These are phyloP conservation scores for Cheilosia scutellata DNA, from an alignment of 2,888 invertebrate genomes.

Conservation along the genomic window DNA sequence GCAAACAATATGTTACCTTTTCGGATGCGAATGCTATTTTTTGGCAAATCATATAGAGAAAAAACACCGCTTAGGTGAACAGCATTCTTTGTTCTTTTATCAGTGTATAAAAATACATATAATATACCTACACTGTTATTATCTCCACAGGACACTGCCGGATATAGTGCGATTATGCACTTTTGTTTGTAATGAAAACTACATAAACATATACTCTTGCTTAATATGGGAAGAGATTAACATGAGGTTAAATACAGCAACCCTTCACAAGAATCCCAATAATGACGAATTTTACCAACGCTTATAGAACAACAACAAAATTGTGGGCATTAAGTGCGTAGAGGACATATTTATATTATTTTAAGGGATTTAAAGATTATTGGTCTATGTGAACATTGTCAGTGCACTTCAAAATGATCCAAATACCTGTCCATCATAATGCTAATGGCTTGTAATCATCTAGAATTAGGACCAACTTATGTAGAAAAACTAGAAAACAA, in stretches of 20 bases:
- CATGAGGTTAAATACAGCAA: slow-evolving; percentile 46
- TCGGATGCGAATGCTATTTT: slow-evolving; percentile 43
- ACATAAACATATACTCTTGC: slow-evolving; percentile 31
- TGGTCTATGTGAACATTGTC: slow-evolving; percentile 55
- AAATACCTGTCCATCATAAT: slow-evolving; percentile 72
- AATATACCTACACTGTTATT: slow-evolving; percentile 64
- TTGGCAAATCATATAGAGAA: slow-evolving; percentile 23
- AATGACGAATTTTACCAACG: slow-evolving; percentile 39
- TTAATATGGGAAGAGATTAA: slow-evolving; percentile 62
- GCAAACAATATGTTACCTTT: background rate
- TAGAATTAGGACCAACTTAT: slow-evolving; percentile 54
- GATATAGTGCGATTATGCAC: slow-evolving; percentile 50
- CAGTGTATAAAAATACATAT: slow-evolving; percentile 44
- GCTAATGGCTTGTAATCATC: slow-evolving; percentile 63
- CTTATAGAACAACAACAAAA: slow-evolving; percentile 33
- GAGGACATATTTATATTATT: slow-evolving; percentile 52
- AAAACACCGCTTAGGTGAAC: slow-evolving; percentile 43
- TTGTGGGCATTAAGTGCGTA: slow-evolving; percentile 49
- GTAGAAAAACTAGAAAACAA: slow-evolving; percentile 8
- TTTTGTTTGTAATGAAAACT: slow-evolving; percentile 55
- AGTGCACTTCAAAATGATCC: slow-evolving; percentile 68
- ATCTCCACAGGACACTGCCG: slow-evolving; percentile 57
- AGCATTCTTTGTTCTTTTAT: slow-evolving; percentile 56
- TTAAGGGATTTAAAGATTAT: slow-evolving; percentile 68
- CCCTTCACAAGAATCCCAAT: slow-evolving; percentile 44